Percentiles rank a stretch among this genome's conserved stretches.
Conservation (phyloP, 2,113 vertebrate genomes). For the Serilophus lunatus region DNA sequence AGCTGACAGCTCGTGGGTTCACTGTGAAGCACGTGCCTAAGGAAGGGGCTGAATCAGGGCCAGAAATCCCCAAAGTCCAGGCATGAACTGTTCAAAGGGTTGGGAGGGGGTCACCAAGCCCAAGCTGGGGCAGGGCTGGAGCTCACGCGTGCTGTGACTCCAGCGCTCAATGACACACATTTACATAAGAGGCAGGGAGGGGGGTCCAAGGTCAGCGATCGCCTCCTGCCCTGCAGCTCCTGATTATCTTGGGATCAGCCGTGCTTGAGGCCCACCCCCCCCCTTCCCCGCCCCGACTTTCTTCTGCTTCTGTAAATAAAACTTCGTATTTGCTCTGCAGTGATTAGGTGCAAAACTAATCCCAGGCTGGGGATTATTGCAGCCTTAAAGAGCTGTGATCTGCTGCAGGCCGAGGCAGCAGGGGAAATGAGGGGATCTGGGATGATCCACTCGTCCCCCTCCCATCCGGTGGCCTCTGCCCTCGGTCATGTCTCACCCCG, state of each 20-base stretch:
- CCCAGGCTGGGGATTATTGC: conserved; percentile 51
- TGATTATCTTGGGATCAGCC: conserved; percentile 53
- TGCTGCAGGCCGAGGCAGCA: neutral
- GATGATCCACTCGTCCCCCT: neutral
- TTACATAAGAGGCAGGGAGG: neutral
- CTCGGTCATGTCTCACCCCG: fast-evolving
- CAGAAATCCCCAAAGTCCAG: neutral
- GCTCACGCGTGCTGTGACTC: fast-evolving
- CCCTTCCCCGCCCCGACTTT: neutral
- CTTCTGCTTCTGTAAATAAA: conserved; percentile 61
- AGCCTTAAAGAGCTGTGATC: conserved; percentile 52
- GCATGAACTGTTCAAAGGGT: neutral
- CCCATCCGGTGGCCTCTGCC: neutral
- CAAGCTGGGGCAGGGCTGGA: neutral
- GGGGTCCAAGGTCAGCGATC: neutral
- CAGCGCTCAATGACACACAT: neutral
- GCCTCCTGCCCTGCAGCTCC: neutral
- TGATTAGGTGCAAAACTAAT: conserved; percentile 68
- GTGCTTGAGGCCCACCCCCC: neutral
- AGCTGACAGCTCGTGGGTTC: neutral
- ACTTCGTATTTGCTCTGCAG: conserved; percentile 40
- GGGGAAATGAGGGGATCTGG: conserved; percentile 40
- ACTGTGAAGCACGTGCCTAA: fast-evolving
- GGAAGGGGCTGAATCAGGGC: neutral
- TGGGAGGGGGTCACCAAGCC: neutral